A percentile compares a stretch with the other conserved stretches of the same genome.
Conservation (phyloP, 2,113 vertebrate species). For the Rattus rattus region DNA sequence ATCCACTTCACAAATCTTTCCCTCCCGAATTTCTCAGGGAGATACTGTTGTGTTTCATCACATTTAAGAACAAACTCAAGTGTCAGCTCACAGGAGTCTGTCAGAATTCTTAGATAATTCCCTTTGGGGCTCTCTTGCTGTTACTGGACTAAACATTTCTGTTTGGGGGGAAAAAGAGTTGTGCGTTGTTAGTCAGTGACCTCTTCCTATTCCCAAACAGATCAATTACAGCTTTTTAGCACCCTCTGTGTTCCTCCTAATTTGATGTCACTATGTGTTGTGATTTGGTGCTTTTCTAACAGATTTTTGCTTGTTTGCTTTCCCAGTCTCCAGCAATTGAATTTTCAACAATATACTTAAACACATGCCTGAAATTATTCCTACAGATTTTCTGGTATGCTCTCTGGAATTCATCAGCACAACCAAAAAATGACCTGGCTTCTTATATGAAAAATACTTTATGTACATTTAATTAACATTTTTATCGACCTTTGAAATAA, state of each 20-base stretch:
- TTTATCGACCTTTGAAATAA: slow-evolving; percentile 18
- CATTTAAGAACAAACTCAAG: not conserved
- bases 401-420: not conserved
- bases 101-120: slow-evolving; percentile 6
- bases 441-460: not conserved
- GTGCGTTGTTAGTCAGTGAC: not conserved
- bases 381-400: not conserved
- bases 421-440: not conserved
- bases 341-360: slow-evolving; percentile 16
- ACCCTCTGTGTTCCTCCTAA: not conserved
- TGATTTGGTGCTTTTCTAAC: not conserved
- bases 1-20: not conserved
- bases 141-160: not conserved
- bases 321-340: not conserved
- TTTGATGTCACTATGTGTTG: not conserved
- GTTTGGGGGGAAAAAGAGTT: not conserved
- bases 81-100: not conserved
- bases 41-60: not conserved
- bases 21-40: not conserved
- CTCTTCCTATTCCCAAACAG: not conserved
- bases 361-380: not conserved
- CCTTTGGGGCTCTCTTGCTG: not conserved
- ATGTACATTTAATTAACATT: not conserved
- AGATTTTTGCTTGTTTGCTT: not conserved
- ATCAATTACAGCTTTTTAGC: slow-evolving; percentile 48